Base-by-base conservation (phyloP, 2,113 vertebrate genomes). In the Vimba vimba region DNA sequence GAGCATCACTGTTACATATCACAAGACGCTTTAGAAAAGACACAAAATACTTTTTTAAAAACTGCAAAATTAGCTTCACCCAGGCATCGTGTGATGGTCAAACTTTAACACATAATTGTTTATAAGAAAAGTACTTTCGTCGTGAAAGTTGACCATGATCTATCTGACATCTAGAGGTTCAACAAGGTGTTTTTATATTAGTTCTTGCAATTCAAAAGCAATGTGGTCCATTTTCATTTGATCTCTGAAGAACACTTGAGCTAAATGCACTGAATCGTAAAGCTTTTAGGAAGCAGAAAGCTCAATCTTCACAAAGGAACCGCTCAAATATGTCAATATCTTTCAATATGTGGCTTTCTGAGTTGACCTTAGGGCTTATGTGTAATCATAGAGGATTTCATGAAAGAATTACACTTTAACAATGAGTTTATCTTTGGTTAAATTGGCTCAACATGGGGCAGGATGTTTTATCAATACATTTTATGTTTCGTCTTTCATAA, bases 181-280 rank as follows among this genome's bases (percentile, higher is more conserved):
- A 47, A 81, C 79, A 47, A 47, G 57, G 15, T 23, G 60, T 27
- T 66, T 81, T 27, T 50, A 68, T 47, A 23, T 68, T 45, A 13
- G n/a, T 68, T 81, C 15, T 11, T 50, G 23, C n/a, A 1, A 81
- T 47, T 21, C 60, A 66, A 81, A 80, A 81, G 39, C 79, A 66
- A 47, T 3, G 47, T n/a, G 64, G 21, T 5, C n/a, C 25, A 23
- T 43, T 71, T 71, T 71, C 13, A 3, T 82, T 69, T 55, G 66
- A 8, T 39, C 47, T n/a, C 81, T 74, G 13, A 83, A 83, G 27
- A 83, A 73, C 30, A 73, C 66, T 83, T 71, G 66, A 73, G 66
- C 12, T 73, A 73, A 83, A 57, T 39, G 19, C 27, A 50, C 12
- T 64, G 62, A 66, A 52, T n/a, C 43, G 10, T 39, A n/a, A 25